Base-by-base conservation (phyloP, 2,113 vertebrate genomes). In the Tupaia tana region DNA sequence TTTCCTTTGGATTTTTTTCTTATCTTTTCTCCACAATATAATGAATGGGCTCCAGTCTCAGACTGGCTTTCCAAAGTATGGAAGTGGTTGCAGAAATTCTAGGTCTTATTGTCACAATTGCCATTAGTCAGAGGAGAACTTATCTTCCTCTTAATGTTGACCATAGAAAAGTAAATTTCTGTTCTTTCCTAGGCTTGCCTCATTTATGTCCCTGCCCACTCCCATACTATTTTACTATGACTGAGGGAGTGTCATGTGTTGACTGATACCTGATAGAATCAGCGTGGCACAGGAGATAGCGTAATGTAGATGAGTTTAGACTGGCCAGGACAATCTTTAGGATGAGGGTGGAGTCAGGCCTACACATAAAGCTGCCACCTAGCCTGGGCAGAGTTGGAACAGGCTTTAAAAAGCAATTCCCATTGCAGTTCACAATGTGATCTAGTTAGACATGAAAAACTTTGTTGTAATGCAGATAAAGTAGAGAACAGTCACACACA, bases 381-480 rank as follows among this genome's bases (percentile, higher is more conserved):
- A 90, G 9, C 18, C 19, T 27, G 24, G 52, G 20, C 77, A 75
- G 43, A 8, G 12, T 74, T 24, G 58, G 93, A 86, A 81, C 12
- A 25, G 54, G 14, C 56, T 70, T 0, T 27, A 3, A 2, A 69
- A 78, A 43, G 31, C 19, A 67, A n/a, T 69, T 66, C 6, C 9
- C 0, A 56, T 11, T 54, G 34, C 6, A 16, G 4, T 84, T 81
- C 3, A 61, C 25, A 73, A 78, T 64, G 29, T n/a, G 91, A 96
- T 96, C 96, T 95, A 90, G 96, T 95, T 97, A 52, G 12, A 75
- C 97, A 86, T 96, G 86, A 98, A 97, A 98, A 97, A 77, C 70
- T 95, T 78, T 34, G 96, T 91, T 97, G 93, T 94, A 97, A 97
- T 97, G 97, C 43, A 86, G 81, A 94, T 63, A 93, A 93, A 96